Conservation (phyloP, 2,113 vertebrate genomes). For the Siphamia tubifer region DNA sequence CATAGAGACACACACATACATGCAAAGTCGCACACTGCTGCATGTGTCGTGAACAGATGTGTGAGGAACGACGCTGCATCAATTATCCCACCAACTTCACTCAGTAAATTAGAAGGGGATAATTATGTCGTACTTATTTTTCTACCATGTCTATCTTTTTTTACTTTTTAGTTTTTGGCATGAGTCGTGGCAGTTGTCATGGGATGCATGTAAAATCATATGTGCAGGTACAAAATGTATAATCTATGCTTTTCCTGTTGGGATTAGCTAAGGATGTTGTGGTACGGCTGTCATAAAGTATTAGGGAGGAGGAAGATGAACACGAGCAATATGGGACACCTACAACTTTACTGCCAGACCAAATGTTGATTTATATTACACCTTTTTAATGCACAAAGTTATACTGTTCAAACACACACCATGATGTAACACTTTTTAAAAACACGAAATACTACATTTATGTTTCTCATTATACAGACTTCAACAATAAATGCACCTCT, state of each 20-base stretch:
- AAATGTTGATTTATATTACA: not conserved
- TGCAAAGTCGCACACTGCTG: not conserved
- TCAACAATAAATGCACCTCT: not conserved
- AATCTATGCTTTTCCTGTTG: conserved; percentile 68
- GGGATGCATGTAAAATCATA: conserved; percentile 68
- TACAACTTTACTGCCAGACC: conserved; percentile 19
- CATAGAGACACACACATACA: not conserved
- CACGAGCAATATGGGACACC: conserved; percentile 41
- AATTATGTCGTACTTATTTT: conserved; percentile 60
- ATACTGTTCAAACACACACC: not conserved
- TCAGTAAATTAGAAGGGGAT: conserved; percentile 55
- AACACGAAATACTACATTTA: not conserved
- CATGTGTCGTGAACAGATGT: conserved; percentile 56
- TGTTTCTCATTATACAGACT: conserved; percentile 19
- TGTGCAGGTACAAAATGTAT: conserved; percentile 74
- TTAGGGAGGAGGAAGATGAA: conserved; percentile 56
- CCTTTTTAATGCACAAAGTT: not conserved
- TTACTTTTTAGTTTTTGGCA: conserved; percentile 58
- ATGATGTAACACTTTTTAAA: not conserved
- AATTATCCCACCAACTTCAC: conserved; percentile 57
- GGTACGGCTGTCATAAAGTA: conserved; percentile 69
- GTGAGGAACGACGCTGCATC: conserved; percentile 52
- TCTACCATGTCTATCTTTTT: conserved; percentile 31
- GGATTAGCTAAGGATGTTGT: conserved; percentile 67
- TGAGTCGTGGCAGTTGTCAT: conserved; percentile 48